Evolutionary conservation across 2,797 vertebrate genomes (phyloP).

Genomic region (Pogoniulus pusillus): DNA sequence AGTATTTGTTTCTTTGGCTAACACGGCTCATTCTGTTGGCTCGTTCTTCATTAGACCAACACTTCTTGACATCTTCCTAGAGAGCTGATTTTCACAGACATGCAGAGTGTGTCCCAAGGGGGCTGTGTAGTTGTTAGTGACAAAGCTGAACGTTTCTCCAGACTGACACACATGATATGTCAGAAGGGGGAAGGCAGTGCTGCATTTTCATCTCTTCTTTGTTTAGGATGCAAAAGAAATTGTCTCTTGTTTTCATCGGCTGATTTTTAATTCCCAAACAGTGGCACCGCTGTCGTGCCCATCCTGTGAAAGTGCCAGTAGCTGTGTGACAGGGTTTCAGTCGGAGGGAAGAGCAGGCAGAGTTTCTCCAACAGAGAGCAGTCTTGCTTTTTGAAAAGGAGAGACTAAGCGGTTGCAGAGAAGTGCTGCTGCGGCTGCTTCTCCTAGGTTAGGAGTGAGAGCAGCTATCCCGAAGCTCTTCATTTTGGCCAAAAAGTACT

Average conservation of each 20-base stretch:
- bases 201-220: background rate
- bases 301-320: background rate
- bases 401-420: background rate
- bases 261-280: background rate
- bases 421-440: background rate
- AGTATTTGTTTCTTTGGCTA: no score
- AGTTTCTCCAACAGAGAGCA: slow-evolving; percentile 38
- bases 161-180: background rate
- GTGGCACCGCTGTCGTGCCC: background rate
- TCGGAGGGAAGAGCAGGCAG: background rate
- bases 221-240: background rate
- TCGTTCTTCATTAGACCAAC: background rate
- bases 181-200: background rate
- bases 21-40: background rate
- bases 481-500: background rate
- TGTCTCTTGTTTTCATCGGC: background rate
- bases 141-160: background rate
- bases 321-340: background rate
- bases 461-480: background rate
- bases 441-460: background rate
- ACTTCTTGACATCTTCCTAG: background rate
- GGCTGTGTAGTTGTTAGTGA: background rate
- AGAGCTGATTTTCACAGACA: background rate
- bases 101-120: background rate
- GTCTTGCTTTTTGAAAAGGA: background rate